Base-by-base conservation (phyloP, 2,797 vertebrate species). In the Sebastes matsubarae region DNA sequence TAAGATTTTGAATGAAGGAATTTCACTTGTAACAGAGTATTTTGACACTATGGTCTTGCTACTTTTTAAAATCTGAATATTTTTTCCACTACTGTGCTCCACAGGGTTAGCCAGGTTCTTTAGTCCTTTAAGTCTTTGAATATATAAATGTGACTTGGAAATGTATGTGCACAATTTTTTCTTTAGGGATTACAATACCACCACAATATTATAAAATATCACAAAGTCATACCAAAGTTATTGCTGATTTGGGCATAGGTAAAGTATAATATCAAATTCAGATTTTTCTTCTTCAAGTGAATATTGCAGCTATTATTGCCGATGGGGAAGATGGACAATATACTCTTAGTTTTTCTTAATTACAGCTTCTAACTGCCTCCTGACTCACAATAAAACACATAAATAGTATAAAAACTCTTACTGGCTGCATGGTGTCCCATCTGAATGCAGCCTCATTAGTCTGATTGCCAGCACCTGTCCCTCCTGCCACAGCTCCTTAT, bases 401-500 rank as follows among this genome's bases (percentile, higher is more conserved):
- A 34, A 36, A 52, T 6, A 22, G 5, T n/a, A 36, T 10, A 12
- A 13, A 14, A 29, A 55, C 6, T 24, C 6, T 25, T 0, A 4
- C 27, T 27, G 4, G 3, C 10, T 68, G 16, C 16, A 8, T 60
- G 16, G 14, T 27, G n/a, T 58, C 3, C 0, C 20, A 5, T 24
- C 14, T 75, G 0, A 72, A 68, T n/a, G 54, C 55, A 66, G 42
- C 46, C 52, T 89, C 36, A 18, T 90, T 70, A 80, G 64, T 11
- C 13, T 71, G 70, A 93, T 84, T 81, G 22, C 10, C 30, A 25
- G 4, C 92, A 92, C 76, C 89, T 91, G 88, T 55, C 24, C 20
- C 69, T 52, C 25, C 27, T 69, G 55, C 57, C 0, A 0, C 68
- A 8, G 36, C 68, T 68, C 25, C 78, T 84, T 88, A 68, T 86